Evolutionary conservation across 2,113 vertebrate genomes (phyloP).

Genomic region (Albula goreensis): DNA sequence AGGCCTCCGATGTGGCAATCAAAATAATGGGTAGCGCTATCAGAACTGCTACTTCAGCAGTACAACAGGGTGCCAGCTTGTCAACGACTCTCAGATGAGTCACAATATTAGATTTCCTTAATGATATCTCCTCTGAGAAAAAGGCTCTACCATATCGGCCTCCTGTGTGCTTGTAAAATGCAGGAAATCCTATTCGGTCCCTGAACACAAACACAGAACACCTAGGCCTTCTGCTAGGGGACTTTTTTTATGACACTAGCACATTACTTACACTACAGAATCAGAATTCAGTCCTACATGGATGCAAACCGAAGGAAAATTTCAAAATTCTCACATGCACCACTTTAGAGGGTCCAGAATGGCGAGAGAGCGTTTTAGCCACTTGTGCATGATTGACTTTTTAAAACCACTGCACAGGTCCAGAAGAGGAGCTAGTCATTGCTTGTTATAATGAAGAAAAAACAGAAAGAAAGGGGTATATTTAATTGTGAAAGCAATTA

Average conservation of each 20-base stretch:
- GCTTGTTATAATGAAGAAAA: no score
- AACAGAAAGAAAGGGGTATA: background rate
- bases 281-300: background rate
- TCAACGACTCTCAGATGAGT: background rate
- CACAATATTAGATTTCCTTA: background rate
- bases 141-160: background rate
- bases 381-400: background rate
- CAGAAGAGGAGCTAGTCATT: background rate
- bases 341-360: background rate
- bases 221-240: background rate
- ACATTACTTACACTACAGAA: background rate
- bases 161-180: background rate
- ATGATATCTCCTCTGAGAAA: slow-evolving; percentile 8
- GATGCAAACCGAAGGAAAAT: background rate
- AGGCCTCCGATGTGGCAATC: background rate
- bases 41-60: background rate
- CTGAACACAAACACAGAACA: background rate
- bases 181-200: background rate
- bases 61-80: no score
- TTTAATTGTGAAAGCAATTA: slow-evolving; percentile 23
- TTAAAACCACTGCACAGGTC: background rate
- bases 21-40: background rate
- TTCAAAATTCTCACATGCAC: background rate
- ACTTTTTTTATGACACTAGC: background rate
- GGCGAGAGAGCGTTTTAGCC: background rate